Evolutionary conservation across 2,888 invertebrate species (phyloP), one percentile per base, ranked within the genome.

Genomic region (Brenthis daphne): DNA sequence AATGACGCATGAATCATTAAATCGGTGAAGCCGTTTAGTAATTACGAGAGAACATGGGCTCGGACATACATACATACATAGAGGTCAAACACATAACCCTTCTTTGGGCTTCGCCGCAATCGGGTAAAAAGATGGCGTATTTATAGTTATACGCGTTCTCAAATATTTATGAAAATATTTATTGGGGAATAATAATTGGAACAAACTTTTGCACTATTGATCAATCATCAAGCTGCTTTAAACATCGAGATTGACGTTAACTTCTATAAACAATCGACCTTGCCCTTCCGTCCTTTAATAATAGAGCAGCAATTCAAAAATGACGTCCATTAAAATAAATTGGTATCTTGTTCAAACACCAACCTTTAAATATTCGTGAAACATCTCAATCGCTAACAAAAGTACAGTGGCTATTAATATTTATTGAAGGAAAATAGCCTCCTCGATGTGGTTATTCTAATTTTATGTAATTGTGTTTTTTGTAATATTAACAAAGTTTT

Each of bases 321-420:
- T 74, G 67, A 56, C 67, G 57, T 65, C 67, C 73, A 75, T 75
- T 76, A 69, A 71, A 74, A 65, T 69, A 58, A 54, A 65, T 65
- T 65, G 43, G 65, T 71, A 58, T 29, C 56, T 43, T 61, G 16
- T 47, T 69, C 14, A 54, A 69, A 61, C 60, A 69, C 20, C 20
- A 60, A 29, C 24, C 58, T 29, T 68, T 65, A 65, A 68, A 70
- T 61, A 64, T 64, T 68, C 64, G 16, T 29, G 33, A 37, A 64
- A 57, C 57, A 47, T 64, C 58, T 58, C 58, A 66, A 60, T 64
- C 68, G 64, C 61, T 69, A 74, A 82, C 80, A 85, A 85, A 82
- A 79, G 76, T 77, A 43, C 80, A 80, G 81, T 82, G 83, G 77
- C 77, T 80, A 83, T 87, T 83, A 82, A 84, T 85, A 85, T 86